Evolutionary conservation across 2,888 invertebrate species (phyloP).

Genomic region (Sepioteuthis lessoniana): DNA sequence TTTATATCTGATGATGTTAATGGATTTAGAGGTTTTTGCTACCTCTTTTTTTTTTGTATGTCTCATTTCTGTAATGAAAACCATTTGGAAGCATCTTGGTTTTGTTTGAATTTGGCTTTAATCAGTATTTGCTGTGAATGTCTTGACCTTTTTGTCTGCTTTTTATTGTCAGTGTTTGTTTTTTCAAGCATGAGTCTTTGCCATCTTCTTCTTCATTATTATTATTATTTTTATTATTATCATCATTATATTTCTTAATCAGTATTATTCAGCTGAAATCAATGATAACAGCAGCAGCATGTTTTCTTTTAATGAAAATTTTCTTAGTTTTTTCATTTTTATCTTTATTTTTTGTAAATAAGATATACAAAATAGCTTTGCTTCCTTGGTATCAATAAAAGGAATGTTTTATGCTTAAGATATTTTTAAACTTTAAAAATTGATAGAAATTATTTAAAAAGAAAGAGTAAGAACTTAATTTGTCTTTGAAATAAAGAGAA

Average conservation of each 20-base stretch:
- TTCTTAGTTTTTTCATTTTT: too few relatives aligned
- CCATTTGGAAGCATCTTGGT: not conserved
- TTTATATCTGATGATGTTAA: too few relatives aligned
- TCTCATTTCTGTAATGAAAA: not conserved
- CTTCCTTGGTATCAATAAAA: too few relatives aligned
- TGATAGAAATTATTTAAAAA: too few relatives aligned
- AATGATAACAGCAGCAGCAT: not conserved
- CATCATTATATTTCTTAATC: not conserved
- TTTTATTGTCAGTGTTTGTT: slow-evolving; percentile 26
- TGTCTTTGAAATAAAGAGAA: too few relatives aligned
- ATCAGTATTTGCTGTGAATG: not conserved
- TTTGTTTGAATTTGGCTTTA: not conserved
- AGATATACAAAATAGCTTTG: too few relatives aligned
- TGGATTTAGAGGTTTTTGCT: too few relatives aligned
- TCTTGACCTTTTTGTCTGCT: not conserved
- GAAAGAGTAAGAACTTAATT: too few relatives aligned
- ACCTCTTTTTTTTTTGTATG: too few relatives aligned
- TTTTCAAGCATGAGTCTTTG: not conserved
- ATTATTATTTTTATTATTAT: not conserved
- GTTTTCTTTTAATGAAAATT: not conserved
- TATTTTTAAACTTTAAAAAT: too few relatives aligned
- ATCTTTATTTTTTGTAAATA: not conserved
- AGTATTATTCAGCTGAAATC: not conserved
- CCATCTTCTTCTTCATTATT: not conserved
- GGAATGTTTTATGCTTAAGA: too few relatives aligned